These are phyloP conservation scores for Archivesica marissinica DNA, from an alignment of 1,140 invertebrate genomes.

Conservation along the genomic window DNA sequence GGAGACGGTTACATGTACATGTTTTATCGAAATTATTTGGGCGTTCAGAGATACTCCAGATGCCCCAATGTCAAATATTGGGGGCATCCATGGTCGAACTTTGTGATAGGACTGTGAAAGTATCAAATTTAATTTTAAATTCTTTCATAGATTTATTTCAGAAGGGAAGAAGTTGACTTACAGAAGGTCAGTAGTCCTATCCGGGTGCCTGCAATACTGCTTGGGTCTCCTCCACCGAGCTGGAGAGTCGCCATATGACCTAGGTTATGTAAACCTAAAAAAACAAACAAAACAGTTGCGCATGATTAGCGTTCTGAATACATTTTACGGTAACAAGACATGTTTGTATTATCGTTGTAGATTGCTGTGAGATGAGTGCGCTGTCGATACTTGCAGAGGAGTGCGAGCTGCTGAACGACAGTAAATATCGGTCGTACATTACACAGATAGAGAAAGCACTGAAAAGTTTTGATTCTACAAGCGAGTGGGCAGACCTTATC, in stretches of 20 bases:
- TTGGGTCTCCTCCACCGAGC: not conserved
- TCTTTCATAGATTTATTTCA: not conserved
- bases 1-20: too few relatives aligned
- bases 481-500: slow-evolving; percentile 98
- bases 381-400: slow-evolving; percentile 79
- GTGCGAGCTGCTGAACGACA: slow-evolving; percentile 81
- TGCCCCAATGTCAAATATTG: too few relatives aligned
- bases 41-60: too few relatives aligned
- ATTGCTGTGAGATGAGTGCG: slow-evolving; percentile 76
- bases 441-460: slow-evolving; percentile 92
- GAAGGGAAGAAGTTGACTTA: not conserved
- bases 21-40: too few relatives aligned
- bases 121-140: not conserved
- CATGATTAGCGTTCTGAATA: not conserved
- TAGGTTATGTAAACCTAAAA: not conserved
- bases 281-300: not conserved
- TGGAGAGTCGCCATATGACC: too few relatives aligned
- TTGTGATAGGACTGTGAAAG: not conserved
- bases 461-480: slow-evolving; percentile 96
- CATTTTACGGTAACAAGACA: not conserved
- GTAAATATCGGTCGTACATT: slow-evolving; percentile 82
- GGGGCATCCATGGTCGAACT: too few relatives aligned
- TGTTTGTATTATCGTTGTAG: too few relatives aligned
- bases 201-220: too few relatives aligned
- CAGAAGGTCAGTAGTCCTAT: too few relatives aligned